Evolutionary conservation across 2,113 vertebrate species (phyloP), one percentile per base, ranked within the genome.

Genomic region (Cololabis saira): DNA sequence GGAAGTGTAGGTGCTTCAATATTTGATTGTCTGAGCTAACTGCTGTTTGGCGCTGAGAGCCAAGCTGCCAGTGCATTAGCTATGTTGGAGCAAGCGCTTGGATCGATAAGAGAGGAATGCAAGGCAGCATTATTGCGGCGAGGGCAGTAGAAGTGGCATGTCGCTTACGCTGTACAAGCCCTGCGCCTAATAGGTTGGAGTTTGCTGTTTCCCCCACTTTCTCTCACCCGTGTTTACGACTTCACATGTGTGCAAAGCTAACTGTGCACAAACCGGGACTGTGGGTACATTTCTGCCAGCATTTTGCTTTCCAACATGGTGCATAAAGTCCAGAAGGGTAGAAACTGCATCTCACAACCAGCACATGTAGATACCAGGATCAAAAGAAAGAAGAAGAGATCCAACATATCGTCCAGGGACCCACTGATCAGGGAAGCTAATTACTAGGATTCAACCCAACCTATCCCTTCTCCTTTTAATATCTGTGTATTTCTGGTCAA

Each of bases 61-160:
- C 63, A 62, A 58, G 40, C 47, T 50, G n/a, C 43, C 58, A 19
- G 61, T 62, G 78, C 80, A 80, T 88, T 84, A 84, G 74, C 49
- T 37, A 13, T 10, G 61, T 58, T 64, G 56, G 44, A 50, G 24
- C 45, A 4, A 51, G 76, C 44, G 14, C n/a, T 61, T 14, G 0
- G 74, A 81, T 87, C 83, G 3, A 87, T 87, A 71, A 6, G 0
- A 2, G 40, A 73, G 56, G 70, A 81, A 67, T 81, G 75, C 78
- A 64, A 59, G 40, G 69, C 74, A 61, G 80, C 69, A 22, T 17
- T 71, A 4, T 54, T 59, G 19, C 15, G 50, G 47, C 45, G 73
- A 54, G 51, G 69, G 63, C 80, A 60, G 73, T 4, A 10, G 73
- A 71, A 74, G 80, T 80, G 60, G 81, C 76, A 51, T 61, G 65